These are phyloP conservation scores for Myotis daubentonii DNA, from an alignment of 2,797 vertebrate genomes.

Conservation along the genomic window DNA sequence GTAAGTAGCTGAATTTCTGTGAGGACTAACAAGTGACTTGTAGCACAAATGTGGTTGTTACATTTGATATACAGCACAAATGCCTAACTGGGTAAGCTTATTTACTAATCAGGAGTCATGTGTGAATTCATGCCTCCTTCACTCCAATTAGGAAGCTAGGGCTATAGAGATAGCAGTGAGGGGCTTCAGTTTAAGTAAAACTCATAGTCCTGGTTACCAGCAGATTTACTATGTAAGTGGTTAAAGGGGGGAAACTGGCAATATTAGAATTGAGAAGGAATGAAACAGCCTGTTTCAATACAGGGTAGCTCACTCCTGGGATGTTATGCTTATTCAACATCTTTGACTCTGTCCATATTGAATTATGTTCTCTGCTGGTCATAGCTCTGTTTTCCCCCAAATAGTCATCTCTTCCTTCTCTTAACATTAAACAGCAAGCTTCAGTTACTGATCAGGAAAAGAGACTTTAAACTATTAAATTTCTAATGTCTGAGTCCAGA, in stretches of 20 bases:
- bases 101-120: neutral
- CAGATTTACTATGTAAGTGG: neutral
- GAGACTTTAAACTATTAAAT: neutral
- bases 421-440: conserved; percentile 9
- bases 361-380: conserved; percentile 1
- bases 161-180: neutral
- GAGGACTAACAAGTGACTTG: neutral
- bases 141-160: neutral
- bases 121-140: neutral
- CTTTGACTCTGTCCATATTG: conserved; percentile 1
- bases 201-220: neutral
- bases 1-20: neutral
- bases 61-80: neutral
- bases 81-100: neutral
- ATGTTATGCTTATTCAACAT: neutral
- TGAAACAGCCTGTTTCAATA: neutral
- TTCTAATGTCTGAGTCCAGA: conserved; percentile 21
- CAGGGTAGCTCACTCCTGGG: neutral
- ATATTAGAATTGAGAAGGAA: neutral
- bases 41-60: neutral
- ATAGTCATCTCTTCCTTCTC: neutral
- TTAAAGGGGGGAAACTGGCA: neutral
- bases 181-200: neutral
- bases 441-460: neutral
- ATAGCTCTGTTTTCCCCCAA: neutral